Percentiles rank a stretch among this genome's conserved stretches.
These are phyloP conservation scores for Collichthys lucidus DNA, from an alignment of 2,113 vertebrate genomes.

Conservation along the genomic window DNA sequence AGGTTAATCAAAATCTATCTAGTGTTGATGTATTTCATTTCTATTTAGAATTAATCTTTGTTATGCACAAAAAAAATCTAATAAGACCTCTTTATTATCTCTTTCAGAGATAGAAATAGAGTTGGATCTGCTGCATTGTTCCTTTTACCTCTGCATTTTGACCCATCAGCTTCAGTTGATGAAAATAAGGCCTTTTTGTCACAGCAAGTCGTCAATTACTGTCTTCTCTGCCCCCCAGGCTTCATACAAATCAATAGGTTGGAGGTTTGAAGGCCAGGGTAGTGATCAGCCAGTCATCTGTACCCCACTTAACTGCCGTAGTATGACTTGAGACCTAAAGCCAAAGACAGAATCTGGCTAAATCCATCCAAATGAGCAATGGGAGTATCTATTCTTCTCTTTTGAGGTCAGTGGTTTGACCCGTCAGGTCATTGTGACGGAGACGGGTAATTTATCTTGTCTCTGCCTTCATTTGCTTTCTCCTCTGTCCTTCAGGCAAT, in stretches of 20 bases:
- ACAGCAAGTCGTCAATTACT: slow-evolving; percentile 32
- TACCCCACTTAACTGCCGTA: slow-evolving; percentile 18
- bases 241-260: slow-evolving; percentile 53
- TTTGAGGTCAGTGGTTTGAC: slow-evolving; percentile 43
- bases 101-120: background rate
- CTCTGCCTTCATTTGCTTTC: slow-evolving; percentile 6
- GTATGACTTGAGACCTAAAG: slow-evolving; percentile 24
- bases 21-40: background rate
- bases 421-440: slow-evolving; percentile 39
- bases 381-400: background rate
- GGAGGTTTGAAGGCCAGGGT: slow-evolving; percentile 40
- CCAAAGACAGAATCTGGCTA: slow-evolving; percentile 20
- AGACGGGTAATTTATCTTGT: slow-evolving; percentile 34
- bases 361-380: slow-evolving; percentile 43
- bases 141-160: slow-evolving; percentile 15
- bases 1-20: background rate
- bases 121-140: background rate
- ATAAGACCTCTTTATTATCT: no score
- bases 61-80: background rate
- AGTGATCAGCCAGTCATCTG: slow-evolving; percentile 21
- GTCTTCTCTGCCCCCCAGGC: slow-evolving; percentile 34
- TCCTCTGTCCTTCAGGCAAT: slow-evolving; percentile 27
- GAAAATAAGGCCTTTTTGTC: slow-evolving; percentile 24
- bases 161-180: slow-evolving; percentile 29
- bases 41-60: no score